Evolutionary conservation across 2,797 vertebrate species (phyloP).

Genomic region (Notoglanidium macrostoma): DNA sequence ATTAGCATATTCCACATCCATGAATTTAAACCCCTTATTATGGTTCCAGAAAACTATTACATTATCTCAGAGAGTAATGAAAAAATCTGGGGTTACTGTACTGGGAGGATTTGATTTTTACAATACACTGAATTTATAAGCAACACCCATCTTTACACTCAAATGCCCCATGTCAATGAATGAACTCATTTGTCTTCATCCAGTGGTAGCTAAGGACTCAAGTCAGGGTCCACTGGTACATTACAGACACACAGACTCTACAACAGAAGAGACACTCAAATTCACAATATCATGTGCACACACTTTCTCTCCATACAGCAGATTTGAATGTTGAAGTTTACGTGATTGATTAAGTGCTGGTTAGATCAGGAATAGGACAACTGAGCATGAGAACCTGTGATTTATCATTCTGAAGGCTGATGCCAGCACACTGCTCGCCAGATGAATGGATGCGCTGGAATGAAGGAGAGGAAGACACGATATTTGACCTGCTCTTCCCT

Average conservation of each 20-base stretch:
- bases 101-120: constrained; percentile 9
- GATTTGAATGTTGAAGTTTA: constrained; percentile 55
- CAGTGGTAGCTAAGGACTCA: background rate
- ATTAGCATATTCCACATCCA: background rate
- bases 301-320: background rate
- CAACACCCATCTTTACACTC: background rate
- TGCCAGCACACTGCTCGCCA: constrained; percentile 60
- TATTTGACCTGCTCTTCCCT: constrained; percentile 13
- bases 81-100: background rate
- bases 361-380: constrained; percentile 65
- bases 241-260: background rate
- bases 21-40: background rate
- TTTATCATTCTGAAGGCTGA: constrained; percentile 74
- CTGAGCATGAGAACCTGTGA: constrained; percentile 65
- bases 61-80: background rate
- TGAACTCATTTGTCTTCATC: background rate
- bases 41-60: background rate
- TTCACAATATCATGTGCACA: background rate
- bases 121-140: background rate
- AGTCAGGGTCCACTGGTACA: background rate
- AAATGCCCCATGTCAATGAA: background rate
- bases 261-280: background rate
- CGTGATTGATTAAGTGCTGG: constrained; percentile 69
- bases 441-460: constrained; percentile 64
- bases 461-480: constrained; percentile 12